Evolutionary conservation across 2,797 vertebrate genomes (phyloP).

Genomic region (Micropoecilia bifurca): DNA sequence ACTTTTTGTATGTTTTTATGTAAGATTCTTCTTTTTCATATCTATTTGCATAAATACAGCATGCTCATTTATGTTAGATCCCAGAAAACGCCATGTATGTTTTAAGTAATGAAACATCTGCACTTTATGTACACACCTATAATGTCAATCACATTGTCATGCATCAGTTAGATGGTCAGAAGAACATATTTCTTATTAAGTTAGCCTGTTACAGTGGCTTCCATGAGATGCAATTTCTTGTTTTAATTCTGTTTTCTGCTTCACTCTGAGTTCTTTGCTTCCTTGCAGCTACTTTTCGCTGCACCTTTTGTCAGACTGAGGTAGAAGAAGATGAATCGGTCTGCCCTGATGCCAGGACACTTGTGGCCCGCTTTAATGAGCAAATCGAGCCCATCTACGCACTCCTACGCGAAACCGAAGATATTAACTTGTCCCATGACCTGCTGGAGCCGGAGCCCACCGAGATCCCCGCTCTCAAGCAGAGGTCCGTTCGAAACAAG

Average conservation of each 20-base stretch:
- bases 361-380: constrained; percentile 97
- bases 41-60: too few relatives aligned
- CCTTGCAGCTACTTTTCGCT: constrained; percentile 90
- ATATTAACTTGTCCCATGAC: constrained; percentile 93
- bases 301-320: constrained; percentile 96
- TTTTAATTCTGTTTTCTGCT: neutral
- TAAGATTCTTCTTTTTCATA: neutral
- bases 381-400: constrained; percentile 98
- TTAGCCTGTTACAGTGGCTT: neutral
- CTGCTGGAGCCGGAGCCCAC: constrained; percentile 95
- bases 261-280: neutral
- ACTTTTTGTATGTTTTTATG: neutral
- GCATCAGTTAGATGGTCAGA: neutral
- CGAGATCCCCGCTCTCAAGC: constrained; percentile 94
- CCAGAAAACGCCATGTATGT: neutral
- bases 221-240: neutral
- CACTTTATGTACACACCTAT: neutral
- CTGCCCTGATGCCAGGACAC: constrained; percentile 89
- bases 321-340: constrained; percentile 97
- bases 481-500: constrained; percentile 83
- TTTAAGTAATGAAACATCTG: neutral
- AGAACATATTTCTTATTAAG: neutral
- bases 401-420: constrained; percentile 93
- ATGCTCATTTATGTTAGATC: neutral
- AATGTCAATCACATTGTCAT: neutral